These are phyloP conservation scores for Lycaena phlaeas DNA, from an alignment of 2,888 invertebrate genomes.

Conservation along the genomic window DNA sequence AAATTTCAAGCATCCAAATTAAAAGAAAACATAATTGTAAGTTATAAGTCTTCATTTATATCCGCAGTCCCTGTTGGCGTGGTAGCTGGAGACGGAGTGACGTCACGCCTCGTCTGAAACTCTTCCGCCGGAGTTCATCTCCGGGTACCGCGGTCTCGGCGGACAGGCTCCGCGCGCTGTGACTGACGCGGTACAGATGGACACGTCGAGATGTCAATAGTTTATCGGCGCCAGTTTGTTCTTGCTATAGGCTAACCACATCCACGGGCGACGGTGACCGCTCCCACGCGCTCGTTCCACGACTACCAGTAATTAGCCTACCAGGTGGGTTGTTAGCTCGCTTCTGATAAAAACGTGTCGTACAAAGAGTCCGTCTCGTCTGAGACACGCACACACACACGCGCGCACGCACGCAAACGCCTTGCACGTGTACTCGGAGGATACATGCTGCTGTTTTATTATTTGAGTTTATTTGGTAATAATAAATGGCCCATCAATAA, in stretches of 20 bases:
- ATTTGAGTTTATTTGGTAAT: neutral
- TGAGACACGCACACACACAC: neutral
- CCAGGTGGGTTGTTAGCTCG: slow-evolving; percentile 6
- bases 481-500: no score
- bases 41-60: no score
- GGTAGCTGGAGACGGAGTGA: neutral
- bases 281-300: neutral
- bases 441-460: neutral
- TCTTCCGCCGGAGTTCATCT: no score
- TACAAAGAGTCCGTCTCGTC: neutral
- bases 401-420: neutral
- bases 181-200: no score
- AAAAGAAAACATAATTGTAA: no score
- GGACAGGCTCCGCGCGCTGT: no score
- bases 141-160: no score
- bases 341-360: slow-evolving; percentile 3
- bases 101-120: neutral
- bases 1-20: no score
- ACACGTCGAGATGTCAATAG: no score
- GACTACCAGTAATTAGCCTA: neutral
- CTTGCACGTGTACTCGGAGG: neutral
- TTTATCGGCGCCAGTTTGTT: no score
- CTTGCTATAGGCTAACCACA: neutral
- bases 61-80: no score
- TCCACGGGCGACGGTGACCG: neutral